Conservation (phyloP, 2,113 vertebrate species). For the Symphodus melops region DNA sequence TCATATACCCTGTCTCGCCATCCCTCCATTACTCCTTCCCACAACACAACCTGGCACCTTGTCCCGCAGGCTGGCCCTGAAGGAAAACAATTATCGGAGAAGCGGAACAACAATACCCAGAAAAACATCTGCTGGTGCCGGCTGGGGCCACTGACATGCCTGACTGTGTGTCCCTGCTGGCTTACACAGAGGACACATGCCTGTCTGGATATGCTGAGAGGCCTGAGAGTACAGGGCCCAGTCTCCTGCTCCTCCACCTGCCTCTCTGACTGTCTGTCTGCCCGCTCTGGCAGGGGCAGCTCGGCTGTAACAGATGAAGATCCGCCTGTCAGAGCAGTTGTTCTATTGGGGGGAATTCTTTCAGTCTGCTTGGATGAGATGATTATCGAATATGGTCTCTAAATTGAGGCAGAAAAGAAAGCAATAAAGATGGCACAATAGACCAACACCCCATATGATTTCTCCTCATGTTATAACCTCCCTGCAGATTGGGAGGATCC, state of each 20-base stretch:
- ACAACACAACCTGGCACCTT: constrained; percentile 74
- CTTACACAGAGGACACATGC: constrained; percentile 68
- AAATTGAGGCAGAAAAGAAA: constrained; percentile 26
- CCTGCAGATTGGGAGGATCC: constrained; percentile 33
- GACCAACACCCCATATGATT: constrained; percentile 59
- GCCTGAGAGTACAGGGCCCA: constrained; percentile 29
- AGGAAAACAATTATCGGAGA: constrained; percentile 80
- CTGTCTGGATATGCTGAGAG: constrained; percentile 54
- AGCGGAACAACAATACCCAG: constrained; percentile 78
- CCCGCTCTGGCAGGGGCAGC: constrained; percentile 63
- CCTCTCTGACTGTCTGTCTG: constrained; percentile 55
- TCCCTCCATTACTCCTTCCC: constrained; percentile 64
- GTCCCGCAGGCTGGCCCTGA: constrained; percentile 66
- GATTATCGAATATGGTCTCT: constrained; percentile 47
- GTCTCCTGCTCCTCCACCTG: constrained; percentile 47
- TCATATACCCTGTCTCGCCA: constrained; percentile 59
- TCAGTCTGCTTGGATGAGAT: constrained; percentile 59
- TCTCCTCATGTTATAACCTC: constrained; percentile 31
- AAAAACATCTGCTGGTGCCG: constrained; percentile 81
- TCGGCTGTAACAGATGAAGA: constrained; percentile 73
- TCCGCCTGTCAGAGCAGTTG: constrained; percentile 80
- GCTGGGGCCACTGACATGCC: constrained; percentile 67
- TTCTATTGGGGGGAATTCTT: constrained; percentile 67
- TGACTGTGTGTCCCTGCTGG: constrained; percentile 73
- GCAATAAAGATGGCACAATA: constrained; percentile 28